Evolutionary conservation across 2,113 vertebrate species (phyloP).

Genomic region (Thamnophis sirtalis): DNA sequence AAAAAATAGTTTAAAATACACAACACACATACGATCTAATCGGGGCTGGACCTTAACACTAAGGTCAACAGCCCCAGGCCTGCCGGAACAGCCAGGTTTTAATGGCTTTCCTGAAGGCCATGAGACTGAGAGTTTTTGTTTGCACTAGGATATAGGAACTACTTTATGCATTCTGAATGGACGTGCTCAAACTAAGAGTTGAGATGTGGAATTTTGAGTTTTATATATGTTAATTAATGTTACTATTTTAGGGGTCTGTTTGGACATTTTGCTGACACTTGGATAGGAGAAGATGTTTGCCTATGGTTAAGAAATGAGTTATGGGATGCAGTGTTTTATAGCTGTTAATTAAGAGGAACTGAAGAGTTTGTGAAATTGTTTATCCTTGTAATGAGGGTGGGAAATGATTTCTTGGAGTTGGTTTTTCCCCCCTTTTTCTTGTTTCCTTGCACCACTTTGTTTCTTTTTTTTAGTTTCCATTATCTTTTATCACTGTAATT

Average conservation of each 20-base stretch:
- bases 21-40: no score
- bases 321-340: background rate
- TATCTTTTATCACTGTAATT: background rate
- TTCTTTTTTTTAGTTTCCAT: background rate
- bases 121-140: no score
- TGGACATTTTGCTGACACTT: background rate
- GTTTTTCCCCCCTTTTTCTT: background rate
- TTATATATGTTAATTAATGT: background rate
- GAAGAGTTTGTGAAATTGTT: background rate
- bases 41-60: no score
- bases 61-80: no score
- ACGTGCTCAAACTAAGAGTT: background rate
- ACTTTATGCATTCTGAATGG: background rate
- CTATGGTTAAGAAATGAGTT: background rate
- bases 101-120: no score
- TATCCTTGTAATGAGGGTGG: background rate
- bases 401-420: background rate
- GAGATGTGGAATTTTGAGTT: background rate
- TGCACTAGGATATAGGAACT: background rate
- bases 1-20: no score
- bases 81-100: no score
- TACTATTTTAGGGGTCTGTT: background rate
- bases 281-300: background rate
- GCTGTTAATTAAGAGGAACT: background rate
- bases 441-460: background rate